Conservation (phyloP, 30 jellyfish, hydroid and myxozoan genomes). For the Rhopilema esculentum region DNA sequence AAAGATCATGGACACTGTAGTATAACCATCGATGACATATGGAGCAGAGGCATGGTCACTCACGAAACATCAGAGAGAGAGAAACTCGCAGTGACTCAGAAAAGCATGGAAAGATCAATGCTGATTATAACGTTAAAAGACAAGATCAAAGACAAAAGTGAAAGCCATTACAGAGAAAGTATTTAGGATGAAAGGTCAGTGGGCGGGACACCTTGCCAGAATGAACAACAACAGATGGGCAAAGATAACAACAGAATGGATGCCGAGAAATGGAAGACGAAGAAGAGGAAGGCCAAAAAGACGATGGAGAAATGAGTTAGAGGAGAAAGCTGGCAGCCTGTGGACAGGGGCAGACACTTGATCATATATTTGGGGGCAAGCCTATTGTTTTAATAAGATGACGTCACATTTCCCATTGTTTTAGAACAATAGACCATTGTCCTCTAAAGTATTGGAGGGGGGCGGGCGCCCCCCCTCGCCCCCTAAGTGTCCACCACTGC, state of each 20-base stretch:
- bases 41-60: conserved; percentile 76
- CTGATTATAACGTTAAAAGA: conserved; percentile 34
- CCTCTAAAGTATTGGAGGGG: too few relatives aligned
- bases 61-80: conserved; percentile 33
- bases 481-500: too few relatives aligned
- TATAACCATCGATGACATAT: conserved; percentile 60
- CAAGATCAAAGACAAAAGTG: conserved; percentile 42
- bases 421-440: too few relatives aligned
- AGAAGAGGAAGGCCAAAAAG: background rate
- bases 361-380: too few relatives aligned
- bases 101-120: conserved; percentile 55
- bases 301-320: background rate
- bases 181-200: conserved; percentile 27
- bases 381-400: too few relatives aligned
- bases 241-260: conserved; percentile 29
- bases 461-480: too few relatives aligned
- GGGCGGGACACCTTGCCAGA: conserved; percentile 67
- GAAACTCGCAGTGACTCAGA: conserved; percentile 42
- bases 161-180: conserved; percentile 23
- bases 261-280: conserved; percentile 13
- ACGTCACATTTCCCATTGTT: too few relatives aligned
- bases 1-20: conserved; percentile 53
- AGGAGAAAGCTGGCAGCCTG: conserved; percentile 49
- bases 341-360: too few relatives aligned
- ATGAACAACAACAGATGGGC: conserved; percentile 59